These are phyloP conservation scores for Lampris megalopsis DNA, from an alignment of 2,113 vertebrate species.

Conservation along the genomic window DNA sequence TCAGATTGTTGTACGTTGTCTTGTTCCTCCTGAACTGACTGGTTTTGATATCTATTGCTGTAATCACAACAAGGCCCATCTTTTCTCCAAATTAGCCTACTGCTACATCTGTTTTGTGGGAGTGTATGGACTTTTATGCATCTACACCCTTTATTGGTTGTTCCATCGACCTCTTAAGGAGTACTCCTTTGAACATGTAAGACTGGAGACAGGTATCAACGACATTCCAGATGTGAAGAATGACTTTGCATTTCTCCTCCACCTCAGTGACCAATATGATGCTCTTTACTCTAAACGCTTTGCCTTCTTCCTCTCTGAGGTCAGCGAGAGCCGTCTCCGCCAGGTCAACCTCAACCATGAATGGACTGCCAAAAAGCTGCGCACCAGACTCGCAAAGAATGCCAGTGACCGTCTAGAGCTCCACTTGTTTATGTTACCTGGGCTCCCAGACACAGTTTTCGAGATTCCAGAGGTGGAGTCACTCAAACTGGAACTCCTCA, in stretches of 20 bases:
- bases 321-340: slow-evolving; percentile 88
- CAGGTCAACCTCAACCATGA: slow-evolving; percentile 91
- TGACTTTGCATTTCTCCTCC: slow-evolving; percentile 92
- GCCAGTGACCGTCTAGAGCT: slow-evolving; percentile 82
- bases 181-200: slow-evolving; percentile 87
- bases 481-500: slow-evolving; percentile 87
- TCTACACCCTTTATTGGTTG: slow-evolving; percentile 92
- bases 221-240: slow-evolving; percentile 93
- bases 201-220: slow-evolving; percentile 88
- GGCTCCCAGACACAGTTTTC: slow-evolving; percentile 88
- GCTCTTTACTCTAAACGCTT: slow-evolving; percentile 90
- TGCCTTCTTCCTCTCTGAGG: slow-evolving; percentile 91
- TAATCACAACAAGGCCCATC: slow-evolving; percentile 89
- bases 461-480: slow-evolving; percentile 87
- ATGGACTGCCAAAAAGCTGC: slow-evolving; percentile 88
- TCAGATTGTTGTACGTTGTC: slow-evolving; percentile 86
- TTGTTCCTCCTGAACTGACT: slow-evolving; percentile 85
- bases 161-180: slow-evolving; percentile 89
- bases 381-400: slow-evolving; percentile 82
- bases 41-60: slow-evolving; percentile 90
- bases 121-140: slow-evolving; percentile 86
- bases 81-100: slow-evolving; percentile 90
- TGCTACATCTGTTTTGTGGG: slow-evolving; percentile 89
- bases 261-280: slow-evolving; percentile 92
- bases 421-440: slow-evolving; percentile 86